Evolutionary conservation across 1,140 invertebrate genomes (phyloP), one percentile per base, ranked within the genome.

Genomic region (Drosophila bifasciata): DNA sequence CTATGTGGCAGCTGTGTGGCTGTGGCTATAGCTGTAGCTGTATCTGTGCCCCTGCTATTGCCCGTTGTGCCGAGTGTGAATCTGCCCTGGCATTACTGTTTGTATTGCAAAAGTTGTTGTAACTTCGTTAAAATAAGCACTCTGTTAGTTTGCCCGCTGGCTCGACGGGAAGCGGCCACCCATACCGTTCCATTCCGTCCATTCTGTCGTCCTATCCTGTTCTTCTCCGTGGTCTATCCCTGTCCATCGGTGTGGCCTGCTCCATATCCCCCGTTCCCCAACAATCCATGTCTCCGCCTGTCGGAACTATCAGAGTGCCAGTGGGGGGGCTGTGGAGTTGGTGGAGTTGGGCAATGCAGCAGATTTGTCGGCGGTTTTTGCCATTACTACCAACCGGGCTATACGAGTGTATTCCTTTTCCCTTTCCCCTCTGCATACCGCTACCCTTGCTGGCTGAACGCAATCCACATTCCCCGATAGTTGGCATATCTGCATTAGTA

Each of bases 61-160:
- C 64, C 64, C 67, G 73, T 81, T 85, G 83, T 81, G 69, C 64
- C 55, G 83, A 85, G 81, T 85, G 81, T 85, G 81, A 85, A 85
- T 85, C 83, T 86, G 83, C 81, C 81, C 81, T 74, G 77, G 81
- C 63, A 86, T 86, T 86, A 88, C 81, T 85, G 81, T 85, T 85
- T 85, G 81, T 85, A 85, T 85, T 85, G 81, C 83, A 63, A 88
- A 85, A 85, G 83, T 85, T 86, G 83, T 85, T 85, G 81, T 88
- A 85, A 85, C 81, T 85, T 85, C 81, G 81, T 85, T 85, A 85
- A 85, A 85, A 86, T 85, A 86, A 85, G 81, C 81, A 81, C 81
- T 85, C 83, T 75, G 81, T 86, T 85, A 85, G 81, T 88, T 85
- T 88, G 73, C 73, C 83, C 69, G 83, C 64, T 85, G 81, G 83